Evolutionary conservation across 2,888 invertebrate species (phyloP), one percentile per base, ranked within the genome.

Genomic region (Seira ritae): DNA sequence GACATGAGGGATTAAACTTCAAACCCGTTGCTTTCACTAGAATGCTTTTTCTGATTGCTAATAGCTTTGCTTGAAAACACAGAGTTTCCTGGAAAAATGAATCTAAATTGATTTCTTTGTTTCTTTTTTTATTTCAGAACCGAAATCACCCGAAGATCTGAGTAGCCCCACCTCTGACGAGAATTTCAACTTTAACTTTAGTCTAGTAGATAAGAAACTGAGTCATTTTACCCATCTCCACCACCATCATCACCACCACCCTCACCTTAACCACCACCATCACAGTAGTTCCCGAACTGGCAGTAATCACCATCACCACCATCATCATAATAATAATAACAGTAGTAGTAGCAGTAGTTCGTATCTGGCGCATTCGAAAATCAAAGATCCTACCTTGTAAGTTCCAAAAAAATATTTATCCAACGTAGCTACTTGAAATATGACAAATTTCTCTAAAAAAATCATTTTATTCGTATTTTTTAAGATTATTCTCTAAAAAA

Each of bases 181-280:
- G 67, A 87, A 87, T 55, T 86, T 87, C 80, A 87, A 87, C 80
- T 86, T 86, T 80, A 83, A 84, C 60, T 81, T 84, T 75, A 85
- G 81, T 72, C 80, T 86, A 75, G 83, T 83, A 69, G 84, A 86
- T 75, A 80, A 76, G 65, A 85, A 82, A 70, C 24, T 80, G 22
- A 84, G 84, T 84, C 83, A 84, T 72, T 80, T 75, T 62, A 84
- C 79, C 42, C 83, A 84, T 19, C 78, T 68, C 19, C 77, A 73
- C 19, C 83, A 78, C 46, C 83, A 74, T 22, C 84, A 78, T 19
- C 74, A 72, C 19, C 73, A 37, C 17, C 77, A 67, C 31, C 84
- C 37, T 50, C 84, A 74, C 20, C 74, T 66, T 10, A 66, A 31
- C 15, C 69, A 62, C 31, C 79, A 73, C 46, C 72, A 80, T 19